Evolutionary conservation across 2,113 vertebrate species (phyloP).

Genomic region (Calonectris borealis): DNA sequence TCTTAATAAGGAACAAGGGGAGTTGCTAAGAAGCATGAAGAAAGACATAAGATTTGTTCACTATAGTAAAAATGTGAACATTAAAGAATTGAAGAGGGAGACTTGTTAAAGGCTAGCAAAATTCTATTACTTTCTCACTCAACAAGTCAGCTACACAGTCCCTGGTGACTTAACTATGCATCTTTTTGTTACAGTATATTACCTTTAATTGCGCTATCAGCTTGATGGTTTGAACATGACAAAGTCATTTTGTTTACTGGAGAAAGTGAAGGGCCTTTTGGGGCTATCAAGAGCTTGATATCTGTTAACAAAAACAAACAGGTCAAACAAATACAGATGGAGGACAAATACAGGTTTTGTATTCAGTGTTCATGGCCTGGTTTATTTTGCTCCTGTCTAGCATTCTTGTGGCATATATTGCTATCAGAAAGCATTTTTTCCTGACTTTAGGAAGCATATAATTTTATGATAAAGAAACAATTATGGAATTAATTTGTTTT

Average conservation of each 20-base stretch:
- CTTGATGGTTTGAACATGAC: neutral
- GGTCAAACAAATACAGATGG: neutral
- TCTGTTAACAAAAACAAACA: neutral
- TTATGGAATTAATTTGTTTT: neutral
- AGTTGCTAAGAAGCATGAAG: neutral
- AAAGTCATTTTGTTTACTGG: conserved; percentile 3
- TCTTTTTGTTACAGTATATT: neutral
- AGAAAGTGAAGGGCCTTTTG: neutral
- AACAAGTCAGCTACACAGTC: neutral
- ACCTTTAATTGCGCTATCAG: conserved; percentile 25
- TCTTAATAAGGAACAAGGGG: conserved; percentile 22
- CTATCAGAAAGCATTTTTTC: neutral
- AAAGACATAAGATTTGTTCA: neutral
- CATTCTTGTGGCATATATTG: neutral
- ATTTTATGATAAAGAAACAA: neutral
- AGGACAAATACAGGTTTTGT: neutral
- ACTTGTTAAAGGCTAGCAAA: conserved; percentile 2
- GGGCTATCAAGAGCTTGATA: neutral
- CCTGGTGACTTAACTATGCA: neutral
- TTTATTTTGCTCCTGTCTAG: neutral
- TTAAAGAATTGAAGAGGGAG: neutral
- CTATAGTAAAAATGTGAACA: neutral
- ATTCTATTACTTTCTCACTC: neutral
- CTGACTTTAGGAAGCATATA: neutral
- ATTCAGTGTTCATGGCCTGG: neutral